Evolutionary conservation across 1,140 invertebrate species (phyloP).

Genomic region (Drosophila hydei): DNA sequence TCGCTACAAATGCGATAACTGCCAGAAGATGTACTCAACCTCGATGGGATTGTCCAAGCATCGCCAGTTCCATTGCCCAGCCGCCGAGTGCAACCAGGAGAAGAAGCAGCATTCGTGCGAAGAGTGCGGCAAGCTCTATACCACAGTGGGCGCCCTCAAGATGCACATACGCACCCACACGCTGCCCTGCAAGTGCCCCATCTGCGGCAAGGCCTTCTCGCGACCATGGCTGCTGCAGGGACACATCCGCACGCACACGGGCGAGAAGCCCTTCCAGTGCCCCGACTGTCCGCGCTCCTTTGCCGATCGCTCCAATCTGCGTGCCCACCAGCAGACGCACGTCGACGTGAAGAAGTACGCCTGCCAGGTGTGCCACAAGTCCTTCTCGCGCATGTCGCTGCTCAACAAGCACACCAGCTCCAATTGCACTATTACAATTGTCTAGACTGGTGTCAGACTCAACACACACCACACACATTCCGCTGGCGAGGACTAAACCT

Average conservation of each 20-base stretch:
- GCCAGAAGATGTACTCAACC: slow-evolving; percentile 97
- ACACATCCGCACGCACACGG: slow-evolving; percentile 94
- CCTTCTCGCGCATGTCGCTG: slow-evolving; percentile 95
- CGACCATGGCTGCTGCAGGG: slow-evolving; percentile 98
- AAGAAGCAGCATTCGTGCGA: slow-evolving; percentile 85
- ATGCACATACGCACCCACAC: slow-evolving; percentile 92
- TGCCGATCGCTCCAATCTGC: slow-evolving; percentile 94
- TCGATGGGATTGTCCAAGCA: slow-evolving; percentile 97
- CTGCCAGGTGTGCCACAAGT: slow-evolving; percentile 85
- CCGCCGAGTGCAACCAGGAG: slow-evolving; percentile 85
- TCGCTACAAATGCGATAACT: slow-evolving; percentile 94
- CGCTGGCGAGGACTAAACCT: slow-evolving; percentile 70
- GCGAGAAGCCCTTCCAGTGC: slow-evolving; percentile 98
- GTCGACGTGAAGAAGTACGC: slow-evolving; percentile 85
- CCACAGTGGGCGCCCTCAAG: slow-evolving; percentile 86
- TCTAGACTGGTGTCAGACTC: slow-evolving; percentile 41
- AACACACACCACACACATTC: slow-evolving; percentile 65
- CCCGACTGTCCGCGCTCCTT: slow-evolving; percentile 97
- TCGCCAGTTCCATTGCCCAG: slow-evolving; percentile 96
- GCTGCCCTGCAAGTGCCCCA: slow-evolving; percentile 97
- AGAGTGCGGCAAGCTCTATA: slow-evolving; percentile 85
- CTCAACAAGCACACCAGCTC: slow-evolving; percentile 92
- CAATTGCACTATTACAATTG: slow-evolving; percentile 82
- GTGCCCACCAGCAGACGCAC: slow-evolving; percentile 89
- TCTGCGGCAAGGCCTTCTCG: slow-evolving; percentile 98